Evolutionary conservation across 1,140 invertebrate genomes (phyloP), one percentile per base, ranked within the genome.

Genomic region (Pogonomyrmex californicus): DNA sequence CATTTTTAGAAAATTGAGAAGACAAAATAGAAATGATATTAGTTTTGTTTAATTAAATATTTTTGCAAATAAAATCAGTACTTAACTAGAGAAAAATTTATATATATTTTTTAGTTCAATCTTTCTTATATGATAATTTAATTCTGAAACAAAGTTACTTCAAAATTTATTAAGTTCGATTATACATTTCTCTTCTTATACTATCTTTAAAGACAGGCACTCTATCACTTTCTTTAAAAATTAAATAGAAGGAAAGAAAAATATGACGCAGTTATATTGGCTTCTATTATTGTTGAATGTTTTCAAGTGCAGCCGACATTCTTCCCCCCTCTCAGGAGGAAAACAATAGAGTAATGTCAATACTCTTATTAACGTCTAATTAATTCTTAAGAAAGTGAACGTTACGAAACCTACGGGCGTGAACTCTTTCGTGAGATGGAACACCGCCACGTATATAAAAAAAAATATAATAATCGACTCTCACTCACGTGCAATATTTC

Each of bases 301-400:
- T 14, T 9, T 54, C 10, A 73, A 73, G 2, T 56, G 23, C 2
- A 63, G 12, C 47, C 41, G 17, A 30, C 33, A n/a, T 65, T 78
- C 33, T 66, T 66, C 23, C 23, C 23, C 23, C 23, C 23, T 38
- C 30, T 14, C 33, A 44, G 17, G 23, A 33, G 33, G 49, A 77
- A 44, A 62, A 77, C 56, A 76, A 63, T 66, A 17, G 38, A 4
- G 44, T 14, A 36, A 79, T 0, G 33, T 14, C 36, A 12, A 65
- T 47, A 36, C 17, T 65, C 38, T 70, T 68, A 70, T 54, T 56
- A 81, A n/a, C 10, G 17, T 4, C 9, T 47, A 82, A 82, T 82
- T 82, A 83, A 83, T 83, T 73, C 51, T 73, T 60, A 58, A 17
- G 14, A 71, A 82, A 82, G 0, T 30, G 63, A 58, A 71, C 33